Evolutionary conservation across 2,888 invertebrate species (phyloP).

Genomic region (Byasa hedistus): DNA sequence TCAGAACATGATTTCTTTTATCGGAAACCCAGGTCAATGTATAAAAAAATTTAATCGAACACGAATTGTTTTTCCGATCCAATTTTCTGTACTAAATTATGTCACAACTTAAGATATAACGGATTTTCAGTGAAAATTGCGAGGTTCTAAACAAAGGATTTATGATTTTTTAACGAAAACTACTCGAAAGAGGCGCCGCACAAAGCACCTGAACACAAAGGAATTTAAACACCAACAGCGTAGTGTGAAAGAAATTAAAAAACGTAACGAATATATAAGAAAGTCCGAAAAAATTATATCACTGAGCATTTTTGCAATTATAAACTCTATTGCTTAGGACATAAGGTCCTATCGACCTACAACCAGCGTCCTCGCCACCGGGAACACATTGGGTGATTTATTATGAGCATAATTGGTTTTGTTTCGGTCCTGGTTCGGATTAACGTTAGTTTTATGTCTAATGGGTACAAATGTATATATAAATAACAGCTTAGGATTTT

Average conservation of each 20-base stretch:
- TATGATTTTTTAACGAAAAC: constrained; percentile 16
- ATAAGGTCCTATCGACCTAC: constrained; percentile 11
- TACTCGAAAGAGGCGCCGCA: constrained; percentile 8
- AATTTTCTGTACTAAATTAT: too few relatives aligned
- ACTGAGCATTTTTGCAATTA: not conserved
- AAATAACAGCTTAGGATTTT: constrained; percentile 5
- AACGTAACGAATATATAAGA: constrained; percentile 25
- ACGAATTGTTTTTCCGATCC: too few relatives aligned
- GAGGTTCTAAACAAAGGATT: constrained; percentile 19
- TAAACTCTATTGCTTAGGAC: not conserved
- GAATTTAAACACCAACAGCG: constrained; percentile 31
- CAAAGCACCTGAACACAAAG: constrained; percentile 15
- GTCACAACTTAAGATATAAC: too few relatives aligned
- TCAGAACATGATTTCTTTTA: too few relatives aligned
- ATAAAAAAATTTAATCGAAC: too few relatives aligned
- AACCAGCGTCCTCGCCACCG: constrained; percentile 33
- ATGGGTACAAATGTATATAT: constrained; percentile 46
- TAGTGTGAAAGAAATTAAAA: constrained; percentile 30
- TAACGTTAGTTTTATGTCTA: constrained; percentile 65
- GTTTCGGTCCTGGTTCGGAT: constrained; percentile 64
- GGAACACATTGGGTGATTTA: constrained; percentile 60
- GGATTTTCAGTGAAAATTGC: constrained; percentile 11
- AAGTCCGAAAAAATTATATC: constrained; percentile 28
- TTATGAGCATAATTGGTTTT: constrained; percentile 68
- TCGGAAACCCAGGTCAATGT: too few relatives aligned